A percentile compares a stretch with the other conserved stretches of the same genome.
phyloP scores from a whole-genome alignment of 2,888 invertebrate species.

The Protodeltote pygarga region DNA sequence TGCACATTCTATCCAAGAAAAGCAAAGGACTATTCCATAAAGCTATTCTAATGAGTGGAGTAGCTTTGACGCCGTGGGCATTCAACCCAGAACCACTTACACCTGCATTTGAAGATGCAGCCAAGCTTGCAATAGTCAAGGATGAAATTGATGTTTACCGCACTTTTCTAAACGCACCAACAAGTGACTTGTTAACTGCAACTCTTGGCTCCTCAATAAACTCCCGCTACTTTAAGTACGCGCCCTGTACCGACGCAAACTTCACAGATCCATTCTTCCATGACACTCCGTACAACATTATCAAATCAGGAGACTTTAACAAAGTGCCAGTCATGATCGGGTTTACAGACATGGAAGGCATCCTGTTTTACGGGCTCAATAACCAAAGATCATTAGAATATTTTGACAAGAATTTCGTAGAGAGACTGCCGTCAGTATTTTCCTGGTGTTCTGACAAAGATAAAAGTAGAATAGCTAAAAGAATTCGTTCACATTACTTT shows the following conservation, averaged over 20 bases:
- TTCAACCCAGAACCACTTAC: conserved; percentile 67
- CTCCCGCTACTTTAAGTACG: conserved; percentile 73
- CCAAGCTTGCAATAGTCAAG: conserved; percentile 58
- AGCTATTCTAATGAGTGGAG: conserved; percentile 75
- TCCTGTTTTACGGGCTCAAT: conserved; percentile 72
- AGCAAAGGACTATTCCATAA: conserved; percentile 77
- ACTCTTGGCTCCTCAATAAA: conserved; percentile 68
- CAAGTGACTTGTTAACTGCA: conserved; percentile 60
- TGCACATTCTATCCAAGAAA: conserved; percentile 71
- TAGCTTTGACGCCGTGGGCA: conserved; percentile 73
- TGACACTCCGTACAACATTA: conserved; percentile 70
- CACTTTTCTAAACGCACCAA: conserved; percentile 59
- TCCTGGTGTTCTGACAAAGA: conserved; percentile 67
- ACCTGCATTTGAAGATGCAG: conserved; percentile 66
- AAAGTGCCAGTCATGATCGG: conserved; percentile 77
- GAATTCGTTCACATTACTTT: conserved; percentile 72
- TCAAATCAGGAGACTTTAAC: conserved; percentile 69
- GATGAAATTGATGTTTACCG: conserved; percentile 60
- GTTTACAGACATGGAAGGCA: conserved; percentile 68
- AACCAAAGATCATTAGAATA: conserved; percentile 60
- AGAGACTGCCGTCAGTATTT: conserved; percentile 74
- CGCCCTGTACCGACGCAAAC: conserved; percentile 72
- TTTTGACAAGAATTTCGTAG: conserved; percentile 65
- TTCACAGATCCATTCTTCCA: conserved; percentile 70
- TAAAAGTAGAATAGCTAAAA: conserved; percentile 59